These are phyloP conservation scores for Scytalopus superciliaris DNA, from an alignment of 2,113 vertebrate genomes.

Conservation along the genomic window DNA sequence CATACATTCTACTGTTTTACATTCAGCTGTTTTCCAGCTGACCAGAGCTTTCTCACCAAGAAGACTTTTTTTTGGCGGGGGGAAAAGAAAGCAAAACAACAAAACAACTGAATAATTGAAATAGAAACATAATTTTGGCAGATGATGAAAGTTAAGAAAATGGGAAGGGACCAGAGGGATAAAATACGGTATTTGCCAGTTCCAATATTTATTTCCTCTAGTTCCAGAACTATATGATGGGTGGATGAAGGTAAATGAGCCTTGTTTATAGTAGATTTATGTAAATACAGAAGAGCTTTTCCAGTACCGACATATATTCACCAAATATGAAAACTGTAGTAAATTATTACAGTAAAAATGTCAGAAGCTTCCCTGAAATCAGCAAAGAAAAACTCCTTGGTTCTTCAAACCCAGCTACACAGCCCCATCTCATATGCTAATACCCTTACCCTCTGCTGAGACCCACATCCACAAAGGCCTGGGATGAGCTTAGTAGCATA, in stretches of 20 bases:
- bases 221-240: conserved; percentile 14
- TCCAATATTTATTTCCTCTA: conserved; percentile 48
- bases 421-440: not conserved
- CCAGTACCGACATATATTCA: conserved; percentile 37
- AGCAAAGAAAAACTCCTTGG: not conserved
- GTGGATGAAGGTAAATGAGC: conserved; percentile 40
- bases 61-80: not conserved
- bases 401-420: not conserved
- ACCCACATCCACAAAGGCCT: not conserved
- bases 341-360: conserved; percentile 45
- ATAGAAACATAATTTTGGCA: conserved; percentile 15
- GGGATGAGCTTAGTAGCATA: not conserved
- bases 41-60: not conserved
- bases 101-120: conserved; percentile 22
- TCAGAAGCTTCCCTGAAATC: conserved; percentile 39
- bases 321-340: conserved; percentile 42
- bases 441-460: not conserved
- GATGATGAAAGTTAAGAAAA: conserved; percentile 35
- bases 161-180: conserved; percentile 1
- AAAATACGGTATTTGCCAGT: conserved; percentile 29
- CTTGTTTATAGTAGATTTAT: conserved; percentile 47
- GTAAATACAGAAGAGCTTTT: conserved; percentile 45
- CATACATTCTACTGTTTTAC: not conserved
- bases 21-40: not conserved
- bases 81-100: not conserved